A percentile compares a stretch with the other conserved stretches of the same genome.
phyloP scores from a whole-genome alignment of 2,888 invertebrate species.

The Criorhina ranunculi region DNA sequence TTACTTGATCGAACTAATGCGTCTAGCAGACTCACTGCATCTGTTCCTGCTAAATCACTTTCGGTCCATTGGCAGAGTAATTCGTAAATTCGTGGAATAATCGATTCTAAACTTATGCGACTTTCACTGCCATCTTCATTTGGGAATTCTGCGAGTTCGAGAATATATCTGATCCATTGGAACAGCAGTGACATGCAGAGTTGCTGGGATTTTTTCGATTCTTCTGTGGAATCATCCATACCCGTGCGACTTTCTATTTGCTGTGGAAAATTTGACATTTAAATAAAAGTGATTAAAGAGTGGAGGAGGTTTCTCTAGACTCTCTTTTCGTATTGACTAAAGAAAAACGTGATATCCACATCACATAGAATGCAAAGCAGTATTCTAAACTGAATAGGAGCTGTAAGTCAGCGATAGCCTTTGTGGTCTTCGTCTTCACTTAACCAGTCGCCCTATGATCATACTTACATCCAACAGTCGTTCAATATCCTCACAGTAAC shows the following conservation, averaged over 20 bases:
- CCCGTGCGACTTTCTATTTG: conserved; percentile 78
- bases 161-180: conserved; percentile 80
- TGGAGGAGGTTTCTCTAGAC: too few species aligned
- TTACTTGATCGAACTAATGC: conserved; percentile 79
- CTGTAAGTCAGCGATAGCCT: too few species aligned
- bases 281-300: too few species aligned
- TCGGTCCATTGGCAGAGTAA: conserved; percentile 81
- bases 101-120: conserved; percentile 81
- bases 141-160: conserved; percentile 79
- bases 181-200: conserved; percentile 81
- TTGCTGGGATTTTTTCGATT: conserved; percentile 81
- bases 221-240: conserved; percentile 81
- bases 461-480: conserved; percentile 81
- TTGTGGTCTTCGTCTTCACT: too few species aligned
- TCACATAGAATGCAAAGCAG: too few species aligned
- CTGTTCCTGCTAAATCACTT: conserved; percentile 80
- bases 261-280: conserved; percentile 60
- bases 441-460: too few species aligned
- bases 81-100: conserved; percentile 81
- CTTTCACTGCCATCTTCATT: conserved; percentile 78
- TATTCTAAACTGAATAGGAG: too few species aligned
- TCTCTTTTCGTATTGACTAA: too few species aligned
- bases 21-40: conserved; percentile 81
- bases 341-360: too few species aligned
- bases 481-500: conserved; percentile 81